phyloP scores from a whole-genome alignment of 1,140 invertebrate genomes.

The Drosophila cardini region DNA sequence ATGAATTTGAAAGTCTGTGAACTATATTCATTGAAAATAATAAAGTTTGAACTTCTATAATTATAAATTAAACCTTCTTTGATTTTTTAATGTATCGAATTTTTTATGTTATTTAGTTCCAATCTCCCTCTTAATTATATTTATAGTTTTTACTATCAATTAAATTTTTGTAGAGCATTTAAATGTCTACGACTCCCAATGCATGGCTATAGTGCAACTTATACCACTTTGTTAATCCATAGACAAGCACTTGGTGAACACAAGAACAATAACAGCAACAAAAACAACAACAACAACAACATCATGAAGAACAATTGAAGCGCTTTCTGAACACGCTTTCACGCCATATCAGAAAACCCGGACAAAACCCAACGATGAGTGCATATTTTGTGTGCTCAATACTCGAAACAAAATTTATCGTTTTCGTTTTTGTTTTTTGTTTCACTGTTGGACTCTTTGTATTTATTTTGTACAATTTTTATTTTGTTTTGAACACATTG shows the following conservation, averaged over 20 bases:
- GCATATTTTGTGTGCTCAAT: conserved; percentile 49
- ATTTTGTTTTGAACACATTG: conserved; percentile 51
- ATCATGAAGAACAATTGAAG: conserved; percentile 32
- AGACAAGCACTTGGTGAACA: conserved; percentile 32
- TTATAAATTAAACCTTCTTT: too few relatives aligned
- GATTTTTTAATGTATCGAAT: not conserved
- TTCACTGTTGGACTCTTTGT: conserved; percentile 41
- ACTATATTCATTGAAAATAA: too few relatives aligned
- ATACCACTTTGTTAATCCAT: conserved; percentile 48
- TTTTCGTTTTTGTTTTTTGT: conserved; percentile 42
- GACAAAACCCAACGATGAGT: conserved; percentile 43
- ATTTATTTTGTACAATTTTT: conserved; percentile 61
- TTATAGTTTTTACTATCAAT: not conserved
- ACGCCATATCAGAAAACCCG: conserved; percentile 36
- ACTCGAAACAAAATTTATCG: conserved; percentile 55
- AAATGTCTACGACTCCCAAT: not conserved
- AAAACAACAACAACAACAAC: not conserved
- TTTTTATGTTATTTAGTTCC: too few relatives aligned
- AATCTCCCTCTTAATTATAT: too few relatives aligned
- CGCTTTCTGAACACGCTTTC: conserved; percentile 44
- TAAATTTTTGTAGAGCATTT: not conserved
- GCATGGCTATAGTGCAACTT: conserved; percentile 1
- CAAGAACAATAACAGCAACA: not conserved
- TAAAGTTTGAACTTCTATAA: too few relatives aligned
- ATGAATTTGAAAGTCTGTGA: too few relatives aligned